Conservation (phyloP, 2,888 invertebrate species). For the Machimus rusticus region DNA sequence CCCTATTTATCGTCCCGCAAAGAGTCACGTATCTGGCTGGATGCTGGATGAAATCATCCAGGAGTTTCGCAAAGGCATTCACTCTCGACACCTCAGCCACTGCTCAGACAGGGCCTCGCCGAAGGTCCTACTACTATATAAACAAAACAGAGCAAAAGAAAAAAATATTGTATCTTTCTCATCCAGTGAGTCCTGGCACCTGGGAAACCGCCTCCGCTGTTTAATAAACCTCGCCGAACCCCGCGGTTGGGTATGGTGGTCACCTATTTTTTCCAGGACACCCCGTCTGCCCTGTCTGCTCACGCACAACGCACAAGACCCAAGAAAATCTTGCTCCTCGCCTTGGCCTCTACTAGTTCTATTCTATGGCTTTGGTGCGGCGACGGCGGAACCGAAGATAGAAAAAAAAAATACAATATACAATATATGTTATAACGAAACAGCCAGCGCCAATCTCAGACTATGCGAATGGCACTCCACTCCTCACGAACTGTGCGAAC, state of each 20-base stretch:
- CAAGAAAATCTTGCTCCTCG: not conserved
- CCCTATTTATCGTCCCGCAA: not conserved
- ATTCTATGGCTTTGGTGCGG: not conserved
- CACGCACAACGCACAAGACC: not conserved
- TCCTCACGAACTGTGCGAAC: constrained; percentile 12
- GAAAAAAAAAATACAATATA: not conserved
- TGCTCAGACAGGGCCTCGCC: not conserved
- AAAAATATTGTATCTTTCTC: not conserved
- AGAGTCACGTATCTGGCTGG: constrained; percentile 20
- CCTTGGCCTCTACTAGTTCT: not conserved
- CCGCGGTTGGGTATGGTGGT: not conserved
- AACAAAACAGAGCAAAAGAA: not conserved
- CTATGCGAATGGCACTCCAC: not conserved
- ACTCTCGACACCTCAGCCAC: not conserved
- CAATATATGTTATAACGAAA: too few relatives aligned
- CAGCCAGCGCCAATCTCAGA: not conserved
- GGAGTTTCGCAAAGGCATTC: not conserved
- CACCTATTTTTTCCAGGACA: not conserved
- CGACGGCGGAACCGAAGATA: not conserved
- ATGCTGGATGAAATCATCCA: not conserved
- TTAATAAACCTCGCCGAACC: not conserved
- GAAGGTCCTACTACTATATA: not conserved
- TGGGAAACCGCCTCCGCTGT: not conserved
- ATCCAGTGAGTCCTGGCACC: not conserved
- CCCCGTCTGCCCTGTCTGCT: not conserved